phyloP scores from a whole-genome alignment of 2,113 vertebrate genomes.

The Chrysemys picta region DNA sequence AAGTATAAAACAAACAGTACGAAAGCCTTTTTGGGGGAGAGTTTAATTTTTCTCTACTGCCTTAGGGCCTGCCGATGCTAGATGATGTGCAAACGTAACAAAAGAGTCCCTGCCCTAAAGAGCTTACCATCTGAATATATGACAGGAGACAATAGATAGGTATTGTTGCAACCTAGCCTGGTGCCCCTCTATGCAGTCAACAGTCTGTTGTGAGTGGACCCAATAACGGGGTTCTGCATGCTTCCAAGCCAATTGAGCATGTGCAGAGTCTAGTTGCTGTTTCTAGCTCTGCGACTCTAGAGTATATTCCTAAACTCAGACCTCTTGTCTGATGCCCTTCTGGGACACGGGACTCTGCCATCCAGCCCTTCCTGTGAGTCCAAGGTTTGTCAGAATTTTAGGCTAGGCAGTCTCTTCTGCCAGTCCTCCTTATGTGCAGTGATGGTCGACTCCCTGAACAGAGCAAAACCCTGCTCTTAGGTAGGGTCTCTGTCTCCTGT shows the following conservation, averaged over 20 bases:
- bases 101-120: background rate
- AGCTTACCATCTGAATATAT: background rate
- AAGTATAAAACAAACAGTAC: background rate
- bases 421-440: background rate
- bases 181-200: background rate
- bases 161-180: background rate
- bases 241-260: background rate
- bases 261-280: background rate
- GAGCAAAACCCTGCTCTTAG: background rate
- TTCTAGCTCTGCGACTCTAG: background rate
- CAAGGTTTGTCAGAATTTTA: background rate
- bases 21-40: background rate
- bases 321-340: background rate
- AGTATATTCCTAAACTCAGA: background rate
- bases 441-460: background rate
- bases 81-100: background rate
- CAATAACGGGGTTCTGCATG: background rate
- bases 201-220: fast-evolving
- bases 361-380: background rate
- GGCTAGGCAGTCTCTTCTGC: background rate
- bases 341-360: background rate
- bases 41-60: background rate
- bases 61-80: background rate
- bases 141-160: background rate
- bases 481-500: background rate